These are phyloP conservation scores for Chrysocyon brachyurus DNA, from an alignment of 2,797 vertebrate genomes.

Conservation along the genomic window DNA sequence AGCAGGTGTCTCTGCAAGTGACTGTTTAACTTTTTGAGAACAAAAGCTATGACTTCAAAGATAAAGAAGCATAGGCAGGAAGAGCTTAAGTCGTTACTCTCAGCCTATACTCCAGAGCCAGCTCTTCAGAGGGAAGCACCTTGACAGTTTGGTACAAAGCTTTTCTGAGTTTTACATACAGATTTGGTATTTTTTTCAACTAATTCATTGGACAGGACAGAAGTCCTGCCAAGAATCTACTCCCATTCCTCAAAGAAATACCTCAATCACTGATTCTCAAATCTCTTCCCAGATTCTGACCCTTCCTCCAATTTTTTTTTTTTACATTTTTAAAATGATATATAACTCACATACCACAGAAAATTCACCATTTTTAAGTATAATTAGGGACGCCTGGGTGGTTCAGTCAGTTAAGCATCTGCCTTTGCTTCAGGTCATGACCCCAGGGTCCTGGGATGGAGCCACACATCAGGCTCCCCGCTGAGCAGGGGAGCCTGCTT, in stretches of 20 bases:
- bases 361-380: background rate
- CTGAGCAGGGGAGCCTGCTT: too few species aligned
- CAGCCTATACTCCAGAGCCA: background rate
- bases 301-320: background rate
- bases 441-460: too few species aligned
- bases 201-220: background rate
- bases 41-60: conserved; percentile 57
- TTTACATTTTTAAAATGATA: background rate
- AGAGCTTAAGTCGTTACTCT: background rate
- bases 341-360: background rate
- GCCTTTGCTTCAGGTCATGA: too few species aligned
- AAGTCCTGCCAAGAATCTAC: background rate
- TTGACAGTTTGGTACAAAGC: background rate
- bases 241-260: background rate
- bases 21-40: conserved; percentile 23
- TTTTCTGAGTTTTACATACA: background rate
- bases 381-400: background rate
- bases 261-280: background rate
- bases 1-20: background rate
- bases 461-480: too few species aligned
- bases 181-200: conserved; percentile 28
- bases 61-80: background rate
- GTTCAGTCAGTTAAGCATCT: too few species aligned
- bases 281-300: background rate
- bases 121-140: background rate